These are phyloP conservation scores for Dione vanillae DNA, from an alignment of 2,888 invertebrate species.

Conservation along the genomic window DNA sequence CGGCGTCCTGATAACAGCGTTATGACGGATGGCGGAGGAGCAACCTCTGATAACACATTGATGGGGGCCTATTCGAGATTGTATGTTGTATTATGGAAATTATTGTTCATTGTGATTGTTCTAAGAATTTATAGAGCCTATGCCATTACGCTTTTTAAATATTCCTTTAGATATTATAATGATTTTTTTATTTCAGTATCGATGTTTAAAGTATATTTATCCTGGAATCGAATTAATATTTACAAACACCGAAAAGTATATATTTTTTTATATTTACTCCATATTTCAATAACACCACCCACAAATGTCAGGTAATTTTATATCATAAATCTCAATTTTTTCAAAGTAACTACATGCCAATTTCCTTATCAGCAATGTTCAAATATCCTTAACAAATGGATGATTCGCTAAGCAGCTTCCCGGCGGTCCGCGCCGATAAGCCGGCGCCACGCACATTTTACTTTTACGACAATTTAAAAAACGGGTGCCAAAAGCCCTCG, in stretches of 20 bases:
- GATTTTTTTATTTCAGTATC: too few relatives aligned
- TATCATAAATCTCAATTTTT: background rate
- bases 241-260: too few relatives aligned
- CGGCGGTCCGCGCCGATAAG: slow-evolving; percentile 54
- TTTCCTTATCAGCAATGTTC: slow-evolving; percentile 24
- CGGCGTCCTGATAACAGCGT: slow-evolving; percentile 62
- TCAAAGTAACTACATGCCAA: slow-evolving; percentile 12
- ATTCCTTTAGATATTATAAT: too few relatives aligned
- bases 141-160: too few relatives aligned
- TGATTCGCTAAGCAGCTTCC: slow-evolving; percentile 45
- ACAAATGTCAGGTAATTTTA: too few relatives aligned
- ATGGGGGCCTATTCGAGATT: slow-evolving; percentile 35
- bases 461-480: slow-evolving; percentile 59
- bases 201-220: too few relatives aligned
- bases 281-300: too few relatives aligned
- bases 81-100: slow-evolving; percentile 30
- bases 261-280: too few relatives aligned
- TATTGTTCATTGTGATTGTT: slow-evolving; percentile 10
- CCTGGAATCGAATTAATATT: too few relatives aligned
- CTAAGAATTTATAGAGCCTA: background rate
- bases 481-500: slow-evolving; percentile 82
- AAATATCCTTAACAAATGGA: slow-evolving; percentile 29
- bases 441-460: slow-evolving; percentile 71
- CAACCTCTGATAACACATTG: slow-evolving; percentile 41
- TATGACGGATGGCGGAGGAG: slow-evolving; percentile 66